Percentiles rank a stretch among this genome's conserved stretches.
phyloP scores from a whole-genome alignment of 1,140 invertebrate genomes.

The Acyrthosiphon pisum region DNA sequence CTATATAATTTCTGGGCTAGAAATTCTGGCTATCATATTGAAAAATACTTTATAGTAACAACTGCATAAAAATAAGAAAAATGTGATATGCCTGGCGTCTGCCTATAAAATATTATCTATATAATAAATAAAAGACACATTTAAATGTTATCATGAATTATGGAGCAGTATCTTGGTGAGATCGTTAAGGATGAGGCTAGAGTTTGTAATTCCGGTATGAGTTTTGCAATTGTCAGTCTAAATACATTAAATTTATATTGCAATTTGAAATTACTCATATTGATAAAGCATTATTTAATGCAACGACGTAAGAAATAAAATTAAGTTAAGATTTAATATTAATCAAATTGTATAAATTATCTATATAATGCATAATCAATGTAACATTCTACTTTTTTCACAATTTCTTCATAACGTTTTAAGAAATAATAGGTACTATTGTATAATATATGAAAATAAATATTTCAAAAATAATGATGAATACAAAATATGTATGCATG shows the following conservation, averaged over 20 bases:
- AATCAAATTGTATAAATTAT: neutral
- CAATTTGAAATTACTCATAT: neutral
- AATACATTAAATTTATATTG: neutral
- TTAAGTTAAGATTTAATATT: neutral
- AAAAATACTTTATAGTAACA: neutral
- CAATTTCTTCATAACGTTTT: neutral
- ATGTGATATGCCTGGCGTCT: neutral
- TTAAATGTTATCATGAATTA: conserved; percentile 14
- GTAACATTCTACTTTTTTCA: neutral
- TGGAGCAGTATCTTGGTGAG: neutral
- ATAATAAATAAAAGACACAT: neutral
- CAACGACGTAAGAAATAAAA: neutral
- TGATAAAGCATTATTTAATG: neutral
- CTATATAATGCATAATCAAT: neutral
- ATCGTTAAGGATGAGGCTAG: neutral
- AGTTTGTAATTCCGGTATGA: neutral
- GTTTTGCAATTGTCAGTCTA: neutral
- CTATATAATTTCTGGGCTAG: neutral
- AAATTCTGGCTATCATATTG: neutral
- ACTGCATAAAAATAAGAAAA: neutral
- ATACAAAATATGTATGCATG: neutral
- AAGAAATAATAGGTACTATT: neutral
- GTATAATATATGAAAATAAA: neutral
- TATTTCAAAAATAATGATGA: no score
- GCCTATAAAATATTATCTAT: neutral